phyloP scores from a whole-genome alignment of 2,888 invertebrate genomes.

The Drosophila subsilvestris region DNA sequence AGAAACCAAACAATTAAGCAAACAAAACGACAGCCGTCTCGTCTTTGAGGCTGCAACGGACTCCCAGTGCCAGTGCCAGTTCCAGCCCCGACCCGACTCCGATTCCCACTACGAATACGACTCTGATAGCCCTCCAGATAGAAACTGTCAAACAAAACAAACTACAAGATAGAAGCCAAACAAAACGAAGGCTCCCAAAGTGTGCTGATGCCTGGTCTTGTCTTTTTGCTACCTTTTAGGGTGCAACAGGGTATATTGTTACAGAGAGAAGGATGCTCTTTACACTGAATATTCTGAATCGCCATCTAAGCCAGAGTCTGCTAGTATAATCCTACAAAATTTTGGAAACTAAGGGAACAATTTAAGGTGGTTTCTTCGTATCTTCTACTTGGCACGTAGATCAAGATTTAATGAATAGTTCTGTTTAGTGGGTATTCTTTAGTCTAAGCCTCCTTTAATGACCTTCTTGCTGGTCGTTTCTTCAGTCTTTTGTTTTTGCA shows the following conservation, averaged over 20 bases:
- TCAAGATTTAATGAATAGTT: neutral
- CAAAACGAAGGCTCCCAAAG: conserved; percentile 59
- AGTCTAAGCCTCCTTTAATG: conserved; percentile 1
- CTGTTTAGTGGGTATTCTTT: conserved; percentile 5
- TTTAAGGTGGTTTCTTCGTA: too few species aligned
- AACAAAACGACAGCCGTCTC: conserved; percentile 56
- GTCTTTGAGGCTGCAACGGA: conserved; percentile 14
- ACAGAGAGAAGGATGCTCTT: too few species aligned
- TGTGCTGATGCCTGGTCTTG: conserved; percentile 55
- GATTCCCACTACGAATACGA: conserved; percentile 17
- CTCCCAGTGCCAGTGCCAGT: neutral
- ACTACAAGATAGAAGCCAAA: conserved; percentile 62
- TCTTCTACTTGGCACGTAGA: too few species aligned
- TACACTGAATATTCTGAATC: too few species aligned
- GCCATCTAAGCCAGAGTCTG: neutral
- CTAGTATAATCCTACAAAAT: neutral
- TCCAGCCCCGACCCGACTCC: neutral
- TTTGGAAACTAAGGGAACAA: neutral
- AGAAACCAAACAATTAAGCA: conserved; percentile 60
- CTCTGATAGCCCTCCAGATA: conserved; percentile 52
- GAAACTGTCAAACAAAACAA: conserved; percentile 76
- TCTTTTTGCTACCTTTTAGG: conserved; percentile 31
- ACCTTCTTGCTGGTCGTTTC: conserved; percentile 31
- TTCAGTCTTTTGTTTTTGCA: conserved; percentile 47
- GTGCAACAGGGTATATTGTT: neutral